Evolutionary conservation across 2,113 vertebrate species (phyloP), one percentile per base, ranked within the genome.

Genomic region (Pao palembangensis): DNA sequence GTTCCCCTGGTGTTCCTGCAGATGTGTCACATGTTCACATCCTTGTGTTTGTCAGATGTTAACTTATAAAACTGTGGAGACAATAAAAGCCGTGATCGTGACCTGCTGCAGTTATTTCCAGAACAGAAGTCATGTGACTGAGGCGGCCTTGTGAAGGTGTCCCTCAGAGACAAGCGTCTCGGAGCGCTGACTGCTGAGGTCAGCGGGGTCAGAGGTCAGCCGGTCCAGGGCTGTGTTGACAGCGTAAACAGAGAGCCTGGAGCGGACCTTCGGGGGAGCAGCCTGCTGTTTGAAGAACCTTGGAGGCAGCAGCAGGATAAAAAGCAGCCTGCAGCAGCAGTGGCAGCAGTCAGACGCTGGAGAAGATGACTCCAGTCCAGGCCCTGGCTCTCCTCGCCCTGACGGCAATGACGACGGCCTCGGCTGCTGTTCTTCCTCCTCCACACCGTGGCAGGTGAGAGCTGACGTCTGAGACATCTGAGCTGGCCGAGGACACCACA

Each of bases 41-140:
- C 21, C 21, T 23, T 23, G 8, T 38, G 10, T 38, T 38, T 38
- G 2, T 12, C 34, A 11, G 34, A 38, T 38, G 23, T 72, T 82
- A 79, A 82, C 49, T 80, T 82, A 80, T 73, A n/a, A 69, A 80
- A 60, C 4, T 58, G 12, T 50, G 78, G 64, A 48, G 10, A 1
- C 46, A 28, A 52, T 42, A 82, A 77, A 78, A 75, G 79, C 80
- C 8, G 41, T 11, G 25, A 12, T 43, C 69, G 52, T 67, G 55
- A 67, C 49, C 6, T 38, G 23, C 0, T 8, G 8, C 15, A 44
- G 43, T 17, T 44, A 44, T 16, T 44, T 44, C 43, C 43, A 44
- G 16, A 44, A 17, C 17, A 44, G 2, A 12, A 44, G 43, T 44
- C 14, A 10, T 12, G 4, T 44, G 14, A 44, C 43, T 4, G 43